phyloP scores from a whole-genome alignment of 2,797 vertebrate genomes.

The Perodicticus potto region DNA sequence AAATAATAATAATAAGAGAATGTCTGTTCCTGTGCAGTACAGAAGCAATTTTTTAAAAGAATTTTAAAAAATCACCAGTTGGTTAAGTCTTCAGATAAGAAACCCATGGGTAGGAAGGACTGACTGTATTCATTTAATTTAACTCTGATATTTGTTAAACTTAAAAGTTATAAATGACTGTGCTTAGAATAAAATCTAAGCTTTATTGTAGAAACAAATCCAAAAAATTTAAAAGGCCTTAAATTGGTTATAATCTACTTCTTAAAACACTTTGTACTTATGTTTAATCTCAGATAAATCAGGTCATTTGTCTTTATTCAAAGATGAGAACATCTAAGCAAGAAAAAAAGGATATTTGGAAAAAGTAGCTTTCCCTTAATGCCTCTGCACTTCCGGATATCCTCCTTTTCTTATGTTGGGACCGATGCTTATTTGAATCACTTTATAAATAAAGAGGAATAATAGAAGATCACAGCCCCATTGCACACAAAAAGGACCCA shows the following conservation, averaged over 20 bases:
- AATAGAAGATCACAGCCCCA: not conserved
- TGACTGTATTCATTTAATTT: not conserved
- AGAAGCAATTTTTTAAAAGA: not conserved
- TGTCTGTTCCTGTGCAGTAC: not conserved
- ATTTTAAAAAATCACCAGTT: not conserved
- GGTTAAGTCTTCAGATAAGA: not conserved
- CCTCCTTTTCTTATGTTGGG: not conserved
- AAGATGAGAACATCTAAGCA: not conserved
- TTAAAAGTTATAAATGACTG: not conserved
- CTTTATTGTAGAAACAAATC: not conserved
- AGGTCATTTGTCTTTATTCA: not conserved
- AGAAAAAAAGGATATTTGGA: not conserved
- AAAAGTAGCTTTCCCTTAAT: not conserved
- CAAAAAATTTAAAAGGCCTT: not conserved
- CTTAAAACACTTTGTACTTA: constrained; percentile 4
- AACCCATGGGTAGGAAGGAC: not conserved
- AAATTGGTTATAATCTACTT: not conserved
- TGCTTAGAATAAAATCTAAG: not conserved
- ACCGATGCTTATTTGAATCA: constrained; percentile 14
- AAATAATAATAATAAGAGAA: not conserved
- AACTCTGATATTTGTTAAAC: not conserved
- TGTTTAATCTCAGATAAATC: not conserved
- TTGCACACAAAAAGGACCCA: constrained; percentile 23
- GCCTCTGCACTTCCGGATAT: not conserved
- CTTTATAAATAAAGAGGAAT: constrained; percentile 18